Percentiles rank a stretch among this genome's conserved stretches.
phyloP scores from a whole-genome alignment of 2,797 vertebrate species.

The Artibeus lituratus region DNA sequence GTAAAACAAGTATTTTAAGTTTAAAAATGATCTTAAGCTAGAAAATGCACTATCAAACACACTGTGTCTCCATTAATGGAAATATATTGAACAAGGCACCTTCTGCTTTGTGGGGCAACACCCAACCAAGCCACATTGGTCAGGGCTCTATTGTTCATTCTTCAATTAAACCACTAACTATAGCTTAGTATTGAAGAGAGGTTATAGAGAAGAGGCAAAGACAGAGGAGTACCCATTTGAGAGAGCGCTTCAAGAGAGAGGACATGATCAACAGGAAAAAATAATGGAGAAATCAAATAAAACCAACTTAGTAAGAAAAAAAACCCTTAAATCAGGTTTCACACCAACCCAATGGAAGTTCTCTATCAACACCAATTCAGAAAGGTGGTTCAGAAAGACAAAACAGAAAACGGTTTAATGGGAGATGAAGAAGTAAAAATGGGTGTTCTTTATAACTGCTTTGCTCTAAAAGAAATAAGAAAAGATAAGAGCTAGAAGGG shows the following conservation, averaged over 20 bases:
- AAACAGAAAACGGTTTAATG: not conserved
- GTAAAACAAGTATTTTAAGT: not conserved
- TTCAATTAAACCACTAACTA: not conserved
- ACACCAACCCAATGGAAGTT: not conserved
- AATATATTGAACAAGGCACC: not conserved
- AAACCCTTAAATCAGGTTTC: not conserved
- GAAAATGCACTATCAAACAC: not conserved
- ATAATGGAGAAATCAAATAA: slow-evolving; percentile 29
- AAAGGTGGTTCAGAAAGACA: not conserved
- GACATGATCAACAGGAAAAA: not conserved
- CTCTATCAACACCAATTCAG: not conserved
- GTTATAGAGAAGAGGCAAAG: not conserved
- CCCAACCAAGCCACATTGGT: not conserved
- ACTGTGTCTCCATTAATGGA: not conserved
- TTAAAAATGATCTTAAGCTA: not conserved
- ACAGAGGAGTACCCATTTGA: not conserved
- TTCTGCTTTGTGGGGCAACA: not conserved
- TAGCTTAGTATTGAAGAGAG: not conserved
- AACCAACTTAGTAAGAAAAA: not conserved
- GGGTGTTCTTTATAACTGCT: not conserved
- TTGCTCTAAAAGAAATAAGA: not conserved
- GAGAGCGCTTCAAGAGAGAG: not conserved
- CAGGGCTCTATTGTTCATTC: not conserved
- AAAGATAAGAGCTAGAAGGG: not conserved
- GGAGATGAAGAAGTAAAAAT: not conserved